Base-by-base conservation (phyloP, 1,140 invertebrate species). In the Drosophila pandora region DNA sequence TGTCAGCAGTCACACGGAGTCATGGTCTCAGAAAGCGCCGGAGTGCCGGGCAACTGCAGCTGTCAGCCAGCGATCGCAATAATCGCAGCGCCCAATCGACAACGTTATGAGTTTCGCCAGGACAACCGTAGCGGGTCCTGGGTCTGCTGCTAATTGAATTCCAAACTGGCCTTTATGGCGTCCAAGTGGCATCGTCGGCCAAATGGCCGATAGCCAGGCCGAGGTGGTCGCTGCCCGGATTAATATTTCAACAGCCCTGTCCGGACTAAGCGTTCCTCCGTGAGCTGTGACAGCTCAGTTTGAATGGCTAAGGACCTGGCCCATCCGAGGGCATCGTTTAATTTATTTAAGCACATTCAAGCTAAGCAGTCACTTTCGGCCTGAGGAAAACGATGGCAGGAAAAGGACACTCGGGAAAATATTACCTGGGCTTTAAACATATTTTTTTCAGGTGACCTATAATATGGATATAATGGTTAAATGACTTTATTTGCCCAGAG, bases 201-300 rank as follows among this genome's bases (percentile, higher is more conserved):
- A 21, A 21, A 17, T 43, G 41, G 41, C n/a, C 41, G 34, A 37
- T 37, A 37, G 34, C 34, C 3, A 7, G 25, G 25, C 25, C 25
- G 25, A 28, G 34, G 34, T 37, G 41, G 41, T 13, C 41, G 41
- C 13, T 50, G 48, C 45, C 5, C 53, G 49, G 72, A 73, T 85
- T 80, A 85, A 77, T 76, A 85, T 84, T 77, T 85, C 76, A 85
- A 12, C 63, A 80, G 49, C 17, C 59, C 50, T 85, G 62, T 76
- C 61, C 48, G 43, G 55, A 32, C 75, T 79, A 75, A 76, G 79
- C 57, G 50, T 37, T 55, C 61, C 79, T 78, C 47, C 49, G 70
- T 70, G 75, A 50, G 65, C 60, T 60, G 73, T 65, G 63, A 82
- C 68, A 70, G 68, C 21, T 21, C 23, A 41, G 25, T 55, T 50